These are phyloP conservation scores for Lytechinus pictus DNA, from an alignment of 35 echinoderm and acorn worm genomes.

Conservation along the genomic window DNA sequence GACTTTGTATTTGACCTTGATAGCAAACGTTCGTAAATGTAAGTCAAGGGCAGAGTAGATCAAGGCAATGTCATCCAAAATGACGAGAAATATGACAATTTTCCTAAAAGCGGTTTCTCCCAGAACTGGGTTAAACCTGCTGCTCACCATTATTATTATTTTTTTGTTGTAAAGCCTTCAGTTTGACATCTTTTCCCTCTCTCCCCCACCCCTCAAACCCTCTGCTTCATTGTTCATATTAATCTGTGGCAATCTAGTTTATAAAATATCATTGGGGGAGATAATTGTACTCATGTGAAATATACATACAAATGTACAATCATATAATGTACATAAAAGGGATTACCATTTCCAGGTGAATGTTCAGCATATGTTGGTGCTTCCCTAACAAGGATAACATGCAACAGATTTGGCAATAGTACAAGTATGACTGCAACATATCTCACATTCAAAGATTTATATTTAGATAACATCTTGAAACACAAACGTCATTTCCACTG, in stretches of 20 bases:
- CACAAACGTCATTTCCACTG: not conserved
- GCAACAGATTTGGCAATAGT: not conserved
- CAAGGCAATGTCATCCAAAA: not conserved
- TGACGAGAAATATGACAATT: not conserved
- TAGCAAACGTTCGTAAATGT: not conserved
- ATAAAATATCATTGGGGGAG: no score
- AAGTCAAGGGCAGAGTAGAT: not conserved
- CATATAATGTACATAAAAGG: no score
- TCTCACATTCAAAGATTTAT: constrained; percentile 1
- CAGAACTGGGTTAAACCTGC: not conserved
- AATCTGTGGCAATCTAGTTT: no score
- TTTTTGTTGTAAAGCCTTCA: not conserved
- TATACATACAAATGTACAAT: no score
- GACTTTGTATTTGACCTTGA: not conserved
- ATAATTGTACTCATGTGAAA: no score
- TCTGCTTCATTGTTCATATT: no score
- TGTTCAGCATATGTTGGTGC: no score
- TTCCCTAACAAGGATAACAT: no score
- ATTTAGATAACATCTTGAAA: not conserved
- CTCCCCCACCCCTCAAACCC: no score
- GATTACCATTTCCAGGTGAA: no score
- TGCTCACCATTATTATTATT: not conserved
- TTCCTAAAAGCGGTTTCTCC: not conserved
- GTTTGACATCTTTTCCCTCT: not conserved
- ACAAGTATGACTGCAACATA: not conserved